Evolutionary conservation across 2,113 vertebrate genomes (phyloP).

Genomic region (Tretioscincus oriximinensis): DNA sequence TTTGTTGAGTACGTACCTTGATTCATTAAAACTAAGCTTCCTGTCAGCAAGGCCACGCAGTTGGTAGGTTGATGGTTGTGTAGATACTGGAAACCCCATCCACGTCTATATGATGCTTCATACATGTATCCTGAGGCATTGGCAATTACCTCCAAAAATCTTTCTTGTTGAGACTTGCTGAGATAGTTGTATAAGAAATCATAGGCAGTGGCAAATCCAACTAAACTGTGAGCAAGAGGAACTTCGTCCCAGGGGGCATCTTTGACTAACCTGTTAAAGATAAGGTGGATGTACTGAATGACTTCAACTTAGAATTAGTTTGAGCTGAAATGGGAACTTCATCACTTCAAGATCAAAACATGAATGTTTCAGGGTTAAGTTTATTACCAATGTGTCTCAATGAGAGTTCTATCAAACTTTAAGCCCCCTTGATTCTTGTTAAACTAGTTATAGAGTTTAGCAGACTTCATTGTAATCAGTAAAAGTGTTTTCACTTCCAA

Average conservation of each 20-base stretch:
- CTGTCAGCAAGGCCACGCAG: slow-evolving; percentile 94
- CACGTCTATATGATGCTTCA: slow-evolving; percentile 89
- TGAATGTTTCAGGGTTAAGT: no score
- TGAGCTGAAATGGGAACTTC: no score
- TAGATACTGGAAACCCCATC: slow-evolving; percentile 98
- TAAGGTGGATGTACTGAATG: slow-evolving; percentile 6
- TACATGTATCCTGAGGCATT: slow-evolving; percentile 93
- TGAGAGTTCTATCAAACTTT: no score
- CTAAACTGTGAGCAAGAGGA: slow-evolving; percentile 92
- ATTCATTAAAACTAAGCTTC: slow-evolving; percentile 93
- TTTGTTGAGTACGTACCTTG: slow-evolving; percentile 81
- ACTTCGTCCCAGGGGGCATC: slow-evolving; percentile 98
- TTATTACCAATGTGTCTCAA: no score
- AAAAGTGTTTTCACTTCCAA: no score
- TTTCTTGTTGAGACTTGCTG: slow-evolving; percentile 89
- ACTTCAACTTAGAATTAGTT: no score
- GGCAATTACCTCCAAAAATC: slow-evolving; percentile 93
- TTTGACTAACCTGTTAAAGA: slow-evolving; percentile 88
- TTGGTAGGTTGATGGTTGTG: slow-evolving; percentile 99
- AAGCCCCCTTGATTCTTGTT: no score
- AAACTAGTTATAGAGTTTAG: no score
- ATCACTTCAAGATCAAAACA: no score
- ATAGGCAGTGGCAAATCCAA: slow-evolving; percentile 95
- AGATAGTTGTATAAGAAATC: slow-evolving; percentile 93
- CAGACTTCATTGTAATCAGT: no score